Evolutionary conservation across 2,113 vertebrate genomes (phyloP).

Genomic region (Lamprotornis superbus): DNA sequence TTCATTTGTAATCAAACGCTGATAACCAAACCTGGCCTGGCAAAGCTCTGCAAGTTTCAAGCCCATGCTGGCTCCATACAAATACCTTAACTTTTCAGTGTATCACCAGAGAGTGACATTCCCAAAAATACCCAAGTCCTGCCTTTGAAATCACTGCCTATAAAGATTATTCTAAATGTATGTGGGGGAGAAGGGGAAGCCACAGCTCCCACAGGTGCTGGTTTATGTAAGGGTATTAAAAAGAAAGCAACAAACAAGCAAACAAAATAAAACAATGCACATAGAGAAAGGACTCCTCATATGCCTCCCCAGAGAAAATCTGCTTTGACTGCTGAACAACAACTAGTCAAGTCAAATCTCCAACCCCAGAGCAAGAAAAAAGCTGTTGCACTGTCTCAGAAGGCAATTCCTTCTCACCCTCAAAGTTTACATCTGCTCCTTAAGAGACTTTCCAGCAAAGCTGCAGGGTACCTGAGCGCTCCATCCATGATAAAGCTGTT

Average conservation of each 20-base stretch:
- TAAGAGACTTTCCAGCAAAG: neutral
- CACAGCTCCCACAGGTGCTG: neutral
- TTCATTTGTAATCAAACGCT: slow-evolving; percentile 29
- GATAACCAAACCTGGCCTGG: slow-evolving; percentile 37
- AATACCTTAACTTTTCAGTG: neutral
- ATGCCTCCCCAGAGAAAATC: neutral
- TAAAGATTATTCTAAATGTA: neutral
- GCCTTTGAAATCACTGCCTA: neutral
- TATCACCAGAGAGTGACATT: neutral
- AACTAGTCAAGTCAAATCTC: neutral
- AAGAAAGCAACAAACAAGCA: neutral
- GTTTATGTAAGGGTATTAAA: neutral
- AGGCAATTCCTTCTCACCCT: neutral
- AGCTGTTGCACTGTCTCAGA: neutral
- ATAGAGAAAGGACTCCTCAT: neutral
- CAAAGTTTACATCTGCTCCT: neutral
- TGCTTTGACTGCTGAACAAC: neutral
- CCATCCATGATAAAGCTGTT: neutral
- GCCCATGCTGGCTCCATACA: neutral
- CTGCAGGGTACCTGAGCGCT: slow-evolving; percentile 16
- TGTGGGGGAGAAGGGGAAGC: neutral
- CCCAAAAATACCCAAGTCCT: neutral
- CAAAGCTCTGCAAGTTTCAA: neutral
- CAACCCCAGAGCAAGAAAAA: neutral
- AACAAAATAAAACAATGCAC: neutral